Conservation (phyloP, 2,797 vertebrate genomes). For the Coendou prehensilis region DNA sequence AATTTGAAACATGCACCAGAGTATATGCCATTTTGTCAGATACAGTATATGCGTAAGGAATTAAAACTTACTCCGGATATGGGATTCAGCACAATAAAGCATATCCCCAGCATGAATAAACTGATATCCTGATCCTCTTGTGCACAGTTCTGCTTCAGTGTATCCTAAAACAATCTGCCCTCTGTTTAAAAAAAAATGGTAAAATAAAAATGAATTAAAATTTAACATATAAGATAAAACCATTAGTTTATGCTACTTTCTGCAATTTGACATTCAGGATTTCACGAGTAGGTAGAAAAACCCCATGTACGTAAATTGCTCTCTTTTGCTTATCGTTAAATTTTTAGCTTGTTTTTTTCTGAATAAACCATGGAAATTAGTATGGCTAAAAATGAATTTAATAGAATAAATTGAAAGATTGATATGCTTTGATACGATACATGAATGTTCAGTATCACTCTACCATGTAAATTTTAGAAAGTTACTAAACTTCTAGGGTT, state of each 20-base stretch:
- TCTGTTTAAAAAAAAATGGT: conserved; percentile 85
- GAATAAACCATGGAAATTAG: conserved; percentile 23
- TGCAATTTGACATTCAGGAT: background rate
- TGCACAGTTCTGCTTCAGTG: conserved; percentile 91
- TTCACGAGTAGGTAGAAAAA: background rate
- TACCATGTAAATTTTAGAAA: background rate
- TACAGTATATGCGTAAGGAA: background rate
- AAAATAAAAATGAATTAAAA: conserved; percentile 58
- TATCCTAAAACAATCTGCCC: conserved; percentile 92
- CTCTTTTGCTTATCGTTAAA: background rate
- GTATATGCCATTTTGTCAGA: background rate
- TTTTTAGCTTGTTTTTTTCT: conserved; percentile 33
- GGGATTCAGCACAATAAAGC: conserved; percentile 93
- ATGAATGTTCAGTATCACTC: background rate
- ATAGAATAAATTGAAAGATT: background rate
- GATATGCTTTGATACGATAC: background rate
- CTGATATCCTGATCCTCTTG: conserved; percentile 92
- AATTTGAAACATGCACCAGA: background rate
- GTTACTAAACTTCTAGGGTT: conserved; percentile 25
- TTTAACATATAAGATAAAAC: background rate
- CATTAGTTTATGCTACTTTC: background rate
- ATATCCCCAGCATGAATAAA: conserved; percentile 94
- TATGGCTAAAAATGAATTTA: background rate
- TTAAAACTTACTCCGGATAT: conserved; percentile 91
- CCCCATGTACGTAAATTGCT: background rate